These are phyloP conservation scores for Scortum barcoo DNA, from an alignment of 2,113 vertebrate genomes.

Conservation along the genomic window DNA sequence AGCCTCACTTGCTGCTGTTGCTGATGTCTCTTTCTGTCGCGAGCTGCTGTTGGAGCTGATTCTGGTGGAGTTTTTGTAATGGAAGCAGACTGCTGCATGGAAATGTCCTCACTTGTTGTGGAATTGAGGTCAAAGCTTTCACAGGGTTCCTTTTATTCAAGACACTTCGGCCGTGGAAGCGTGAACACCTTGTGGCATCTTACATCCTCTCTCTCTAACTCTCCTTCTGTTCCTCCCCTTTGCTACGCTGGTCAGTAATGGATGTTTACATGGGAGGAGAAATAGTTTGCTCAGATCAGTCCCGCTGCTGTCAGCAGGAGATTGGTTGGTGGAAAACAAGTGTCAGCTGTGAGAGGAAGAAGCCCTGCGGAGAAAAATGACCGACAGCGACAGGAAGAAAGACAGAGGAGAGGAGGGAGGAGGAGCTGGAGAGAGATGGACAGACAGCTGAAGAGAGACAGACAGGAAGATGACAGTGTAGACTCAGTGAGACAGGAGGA, in stretches of 20 bases:
- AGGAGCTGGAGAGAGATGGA: background rate
- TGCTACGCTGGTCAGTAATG: conserved; percentile 41
- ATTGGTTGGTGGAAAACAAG: conserved; percentile 31
- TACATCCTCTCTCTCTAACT: background rate
- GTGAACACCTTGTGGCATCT: conserved; percentile 6
- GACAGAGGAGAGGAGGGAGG: background rate
- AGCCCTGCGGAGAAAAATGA: conserved; percentile 1
- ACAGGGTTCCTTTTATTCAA: conserved; percentile 14
- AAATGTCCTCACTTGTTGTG: conserved; percentile 24
- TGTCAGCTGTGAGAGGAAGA: conserved; percentile 40
- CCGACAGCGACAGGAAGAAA: background rate
- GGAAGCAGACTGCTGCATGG: background rate
- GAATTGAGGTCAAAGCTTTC: conserved; percentile 52
- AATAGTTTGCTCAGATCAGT: conserved; percentile 52
- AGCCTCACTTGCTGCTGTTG: background rate
- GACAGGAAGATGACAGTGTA: background rate
- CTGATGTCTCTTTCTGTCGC: background rate
- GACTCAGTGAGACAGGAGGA: background rate
- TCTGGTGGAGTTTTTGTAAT: background rate
- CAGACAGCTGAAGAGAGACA: background rate
- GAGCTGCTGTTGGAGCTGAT: background rate
- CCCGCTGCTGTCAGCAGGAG: conserved; percentile 54
- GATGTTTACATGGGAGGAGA: conserved; percentile 56
- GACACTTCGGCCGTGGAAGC: conserved; percentile 28
- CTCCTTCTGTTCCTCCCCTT: background rate